Conservation (phyloP, 2,113 vertebrate species). For the Tapirus terrestris region DNA sequence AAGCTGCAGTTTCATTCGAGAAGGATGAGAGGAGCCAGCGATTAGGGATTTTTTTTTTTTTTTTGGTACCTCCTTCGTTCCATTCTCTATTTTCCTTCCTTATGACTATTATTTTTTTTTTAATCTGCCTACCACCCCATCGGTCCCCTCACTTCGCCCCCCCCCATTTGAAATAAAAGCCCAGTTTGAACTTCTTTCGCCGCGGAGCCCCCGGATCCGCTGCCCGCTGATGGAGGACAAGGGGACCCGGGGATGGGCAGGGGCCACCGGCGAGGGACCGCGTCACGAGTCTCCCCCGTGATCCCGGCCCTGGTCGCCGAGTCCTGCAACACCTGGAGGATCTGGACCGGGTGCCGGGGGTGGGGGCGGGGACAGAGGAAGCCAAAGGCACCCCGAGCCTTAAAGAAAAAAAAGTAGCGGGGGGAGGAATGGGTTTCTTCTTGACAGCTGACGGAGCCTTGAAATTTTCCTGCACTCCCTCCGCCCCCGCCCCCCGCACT, state of each 20-base stretch:
- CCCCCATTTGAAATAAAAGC: slow-evolving; percentile 72
- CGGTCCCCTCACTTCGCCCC: not conserved
- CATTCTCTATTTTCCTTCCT: not conserved
- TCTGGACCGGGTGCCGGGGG: slow-evolving; percentile 46
- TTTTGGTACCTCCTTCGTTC: not conserved
- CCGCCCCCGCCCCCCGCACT: slow-evolving; percentile 72
- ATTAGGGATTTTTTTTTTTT: slow-evolving; percentile 42
- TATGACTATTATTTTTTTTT: not conserved
- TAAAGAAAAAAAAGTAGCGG: slow-evolving; percentile 49
- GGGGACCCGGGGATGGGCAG: slow-evolving; percentile 61
- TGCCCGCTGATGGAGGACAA: slow-evolving; percentile 78
- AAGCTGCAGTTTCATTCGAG: slow-evolving; percentile 75
- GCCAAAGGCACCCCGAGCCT: slow-evolving; percentile 73
- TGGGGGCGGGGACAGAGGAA: slow-evolving; percentile 74
- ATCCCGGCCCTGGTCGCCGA: slow-evolving; percentile 66
- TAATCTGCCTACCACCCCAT: not conserved
- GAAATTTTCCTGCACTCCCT: slow-evolving; percentile 77
- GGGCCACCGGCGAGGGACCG: slow-evolving; percentile 76
- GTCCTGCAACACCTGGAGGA: slow-evolving; percentile 78
- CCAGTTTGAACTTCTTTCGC: slow-evolving; percentile 73
- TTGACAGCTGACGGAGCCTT: slow-evolving; percentile 86
- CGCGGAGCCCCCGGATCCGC: slow-evolving; percentile 69
- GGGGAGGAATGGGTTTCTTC: slow-evolving; percentile 57
- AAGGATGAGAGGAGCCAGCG: slow-evolving; percentile 69
- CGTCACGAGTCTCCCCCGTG: slow-evolving; percentile 63